A percentile compares a stretch with the other conserved stretches of the same genome.
Conservation (phyloP, 2,888 invertebrate genomes). For the Chelonus formosanus region DNA sequence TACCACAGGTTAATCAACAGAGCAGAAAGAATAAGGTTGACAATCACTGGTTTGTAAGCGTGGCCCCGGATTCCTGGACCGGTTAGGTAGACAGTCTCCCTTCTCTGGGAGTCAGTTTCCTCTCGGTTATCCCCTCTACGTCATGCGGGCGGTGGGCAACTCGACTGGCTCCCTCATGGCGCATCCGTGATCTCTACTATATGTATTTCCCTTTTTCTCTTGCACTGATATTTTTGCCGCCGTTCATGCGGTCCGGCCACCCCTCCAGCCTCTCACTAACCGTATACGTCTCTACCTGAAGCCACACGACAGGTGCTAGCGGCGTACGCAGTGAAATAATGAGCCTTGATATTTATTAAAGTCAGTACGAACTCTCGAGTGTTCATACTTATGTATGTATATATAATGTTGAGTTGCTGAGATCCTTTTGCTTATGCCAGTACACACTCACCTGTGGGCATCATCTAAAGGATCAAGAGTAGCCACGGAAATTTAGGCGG, state of each 20-base stretch:
- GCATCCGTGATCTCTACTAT: conserved; percentile 37
- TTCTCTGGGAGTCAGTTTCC: conserved; percentile 51
- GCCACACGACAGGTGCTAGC: conserved; percentile 64
- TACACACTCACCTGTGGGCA: too few relatives aligned
- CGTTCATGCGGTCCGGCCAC: conserved; percentile 21
- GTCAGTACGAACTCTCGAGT: conserved; percentile 29
- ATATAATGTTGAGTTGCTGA: too few relatives aligned
- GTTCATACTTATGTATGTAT: too few relatives aligned
- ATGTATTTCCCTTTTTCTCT: conserved; percentile 22
- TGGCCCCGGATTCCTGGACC: conserved; percentile 64
- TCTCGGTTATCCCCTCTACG: conserved; percentile 40
- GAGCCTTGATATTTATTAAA: conserved; percentile 49
- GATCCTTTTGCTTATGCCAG: too few relatives aligned
- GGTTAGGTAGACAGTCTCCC: conserved; percentile 54
- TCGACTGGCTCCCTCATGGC: conserved; percentile 32
- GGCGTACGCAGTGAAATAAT: conserved; percentile 57
- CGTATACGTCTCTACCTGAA: conserved; percentile 47
- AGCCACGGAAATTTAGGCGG: conserved; percentile 18
- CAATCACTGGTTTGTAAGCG: conserved; percentile 60
- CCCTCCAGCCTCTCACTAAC: conserved; percentile 21
- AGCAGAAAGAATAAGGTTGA: conserved; percentile 47
- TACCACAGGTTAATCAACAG: too few relatives aligned
- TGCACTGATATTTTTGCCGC: conserved; percentile 1
- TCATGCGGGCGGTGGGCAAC: conserved; percentile 33
- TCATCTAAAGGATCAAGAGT: neutral